Evolutionary conservation across 2,797 vertebrate genomes (phyloP), one percentile per base, ranked within the genome.

Genomic region (Helarctos malayanus): DNA sequence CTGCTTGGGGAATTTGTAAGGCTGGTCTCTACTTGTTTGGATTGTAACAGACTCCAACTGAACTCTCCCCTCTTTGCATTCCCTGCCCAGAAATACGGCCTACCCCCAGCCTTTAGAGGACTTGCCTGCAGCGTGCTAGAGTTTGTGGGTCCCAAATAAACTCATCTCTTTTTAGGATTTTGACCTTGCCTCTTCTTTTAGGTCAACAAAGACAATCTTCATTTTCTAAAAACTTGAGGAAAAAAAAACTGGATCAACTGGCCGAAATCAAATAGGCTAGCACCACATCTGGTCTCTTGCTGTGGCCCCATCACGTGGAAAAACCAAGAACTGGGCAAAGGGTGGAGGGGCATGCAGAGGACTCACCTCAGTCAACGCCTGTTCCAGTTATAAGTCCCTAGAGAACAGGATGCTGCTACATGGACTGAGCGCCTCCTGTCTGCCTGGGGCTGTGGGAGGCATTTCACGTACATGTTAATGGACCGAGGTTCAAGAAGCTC

Each of bases 391-490:
- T 68, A 94, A 89, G 35, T 89, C 12, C 41, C 65, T 59, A 91
- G 47, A 93, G 35, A 92, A 76, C 4, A 85, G 21, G 38, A 65
- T 71, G n/a, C 29, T 84, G n/a, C 29, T 35, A 1, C 23, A 91
- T 27, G 78, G 71, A 85, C 52, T 88, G 65, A 88, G 38, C 27
- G 89, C 14, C 63, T 81, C 82, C 38, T 81, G 19, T 75, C 35
- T 80, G 27, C 18, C 35, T 78, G 38, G 69, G 38, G 54, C 27
- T 89, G 15, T 85, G 65, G 45, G 68, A 96, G 45, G n/a, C 27
- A 80, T 88, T 93, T 81, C 71, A 81, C 61, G 56, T 76, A 93
- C 88, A 88, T 57, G 14, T 76, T 84, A 93, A 88, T 91, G 8
- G 27, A 68, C 32, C 11, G 88, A 84, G 57, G 45, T 78, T 95